Evolutionary conservation across 2,113 vertebrate species (phyloP), one percentile per base, ranked within the genome.

Genomic region (Lutjanus erythropterus): DNA sequence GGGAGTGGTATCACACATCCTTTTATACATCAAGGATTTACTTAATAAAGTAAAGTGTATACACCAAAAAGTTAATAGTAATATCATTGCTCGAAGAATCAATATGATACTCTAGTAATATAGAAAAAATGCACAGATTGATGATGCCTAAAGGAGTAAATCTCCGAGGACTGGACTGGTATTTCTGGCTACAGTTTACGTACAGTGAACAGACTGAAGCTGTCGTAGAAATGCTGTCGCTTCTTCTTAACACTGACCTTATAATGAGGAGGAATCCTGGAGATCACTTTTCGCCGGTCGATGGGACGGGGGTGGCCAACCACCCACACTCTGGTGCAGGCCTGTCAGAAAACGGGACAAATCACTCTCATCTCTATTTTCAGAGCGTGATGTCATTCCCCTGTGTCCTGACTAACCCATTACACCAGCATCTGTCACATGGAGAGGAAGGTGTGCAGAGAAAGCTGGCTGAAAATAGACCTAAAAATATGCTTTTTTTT

Each of bases 321-420:
- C 60, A 33, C 81, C 78, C 59, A 74, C 86, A 42, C 73, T 80
- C 31, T 81, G 60, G 56, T 70, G 67, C 49, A 47, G 60, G 60
- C 83, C 89, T 42, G 10, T 88, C 84, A 81, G 82, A 88, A 90
- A 91, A 86, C 71, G 67, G 84, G 86, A 87, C 88, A 89, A 90
- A 88, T 88, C 70, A 68, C 71, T 75, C 65, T 80, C 70, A 71
- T 84, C 53, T 90, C 89, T 93, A 86, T 92, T 92, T 92, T 80
- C 68, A 87, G 89, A 71, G 64, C 18, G 73, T 91, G 92, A 92
- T 91, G 90, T 92, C 89, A 92, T 84, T 83, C 86, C 85, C 78
- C 73, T 21, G 86, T 81, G 89, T 88, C 78, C 84, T 83, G 78
- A 88, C 89, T 87, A 83, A 86, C 85, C 80, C 87, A 83, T 87